Base-by-base conservation (phyloP, 2,888 invertebrate genomes). In the Silvanus unidentatus region DNA sequence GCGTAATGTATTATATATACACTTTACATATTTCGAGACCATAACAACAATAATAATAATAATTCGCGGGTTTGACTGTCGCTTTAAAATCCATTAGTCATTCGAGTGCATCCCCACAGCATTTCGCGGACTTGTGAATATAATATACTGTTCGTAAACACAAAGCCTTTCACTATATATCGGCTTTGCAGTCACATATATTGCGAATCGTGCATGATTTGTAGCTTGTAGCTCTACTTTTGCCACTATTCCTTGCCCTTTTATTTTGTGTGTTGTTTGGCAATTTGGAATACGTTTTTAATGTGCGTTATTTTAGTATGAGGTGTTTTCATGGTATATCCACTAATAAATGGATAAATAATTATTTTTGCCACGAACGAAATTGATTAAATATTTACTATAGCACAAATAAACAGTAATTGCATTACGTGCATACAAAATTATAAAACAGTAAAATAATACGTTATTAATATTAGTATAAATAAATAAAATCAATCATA, bases 41-140 rank as follows among this genome's bases (percentile, higher is more conserved):
- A 51, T 54, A 48, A 40, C 52, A 50, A 47, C 40, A 48, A 48
- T 53, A 39, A 36, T 45, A 37, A 46, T 46, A 43, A 41, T 50
- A 56, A 60, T 59, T 55, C 53, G 58, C 57, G 58, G 59, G 52
- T 49, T 55, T 48, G 54, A 45, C 48, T 44, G 53, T 52, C 58
- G 52, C 56, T 64, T 64, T 64, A 60, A 62, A 65, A 63, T 54
- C 48, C 64, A 67, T 66, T 62, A 59, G 55, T 65, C 62, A 62
- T 59, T 48, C 50, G 45, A 43, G 46, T 50, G 46, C 58, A 58
- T 61, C 62, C 62, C 62, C 54, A 53, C 49, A 37, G 50, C 55
- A 57, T 57, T 56, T 50, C 57, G 58, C 51, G 53, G 53, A 60
- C 61, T 59, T 58, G 63, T 58, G 60, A 63, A 64, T 62, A 60